phyloP scores from a whole-genome alignment of 2,888 invertebrate genomes.

The Marasmarcha lunaedactyla region DNA sequence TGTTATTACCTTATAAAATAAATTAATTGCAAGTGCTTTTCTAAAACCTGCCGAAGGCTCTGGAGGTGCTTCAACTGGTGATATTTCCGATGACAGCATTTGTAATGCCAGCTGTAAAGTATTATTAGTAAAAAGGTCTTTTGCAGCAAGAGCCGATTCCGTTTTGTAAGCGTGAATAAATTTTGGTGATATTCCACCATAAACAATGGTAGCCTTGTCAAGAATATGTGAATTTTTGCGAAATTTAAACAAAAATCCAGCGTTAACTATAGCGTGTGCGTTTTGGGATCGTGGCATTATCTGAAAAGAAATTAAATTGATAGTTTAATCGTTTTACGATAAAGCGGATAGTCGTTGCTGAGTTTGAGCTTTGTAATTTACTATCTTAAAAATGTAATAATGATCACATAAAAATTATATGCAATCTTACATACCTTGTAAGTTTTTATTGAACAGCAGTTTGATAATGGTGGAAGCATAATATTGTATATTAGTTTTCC shows the following conservation, averaged over 20 bases:
- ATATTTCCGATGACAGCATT: conserved; percentile 28
- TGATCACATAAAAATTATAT: too few species aligned
- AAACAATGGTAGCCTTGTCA: conserved; percentile 57
- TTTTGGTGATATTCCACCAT: conserved; percentile 63
- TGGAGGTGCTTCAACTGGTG: conserved; percentile 48
- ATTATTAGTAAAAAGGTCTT: conserved; percentile 35
- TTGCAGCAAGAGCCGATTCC: conserved; percentile 56
- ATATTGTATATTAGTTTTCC: conserved; percentile 65
- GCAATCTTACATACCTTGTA: conserved; percentile 65
- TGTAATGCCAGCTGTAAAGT: conserved; percentile 40
- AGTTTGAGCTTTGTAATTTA: too few species aligned
- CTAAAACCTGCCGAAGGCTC: conserved; percentile 72
- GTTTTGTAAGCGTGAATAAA: conserved; percentile 59
- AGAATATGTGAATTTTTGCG: conserved; percentile 17
- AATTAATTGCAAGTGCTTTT: conserved; percentile 67
- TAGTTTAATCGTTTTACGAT: neutral
- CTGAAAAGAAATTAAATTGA: conserved; percentile 42
- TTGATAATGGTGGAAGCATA: conserved; percentile 58
- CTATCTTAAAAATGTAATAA: too few species aligned
- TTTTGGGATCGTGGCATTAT: conserved; percentile 80
- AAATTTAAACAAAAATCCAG: conserved; percentile 72
- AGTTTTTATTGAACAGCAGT: conserved; percentile 60
- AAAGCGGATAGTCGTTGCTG: too few species aligned
- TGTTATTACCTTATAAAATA: conserved; percentile 77
- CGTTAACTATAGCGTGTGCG: conserved; percentile 79